phyloP scores from a whole-genome alignment of 2,888 invertebrate genomes.

The Ditylenchus weischeri region DNA sequence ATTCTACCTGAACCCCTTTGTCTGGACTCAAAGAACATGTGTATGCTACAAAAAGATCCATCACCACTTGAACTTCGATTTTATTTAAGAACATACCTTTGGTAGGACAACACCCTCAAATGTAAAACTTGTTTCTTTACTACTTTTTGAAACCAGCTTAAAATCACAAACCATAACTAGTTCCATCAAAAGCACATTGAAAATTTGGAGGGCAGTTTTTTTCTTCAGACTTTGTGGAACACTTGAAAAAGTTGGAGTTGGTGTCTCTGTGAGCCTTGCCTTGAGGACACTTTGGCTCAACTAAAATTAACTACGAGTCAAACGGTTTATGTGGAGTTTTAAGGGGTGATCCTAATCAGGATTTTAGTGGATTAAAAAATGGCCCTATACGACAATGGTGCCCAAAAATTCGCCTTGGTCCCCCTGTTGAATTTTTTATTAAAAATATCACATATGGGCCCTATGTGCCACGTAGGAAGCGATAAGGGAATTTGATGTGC shows the following conservation, averaged over 20 bases:
- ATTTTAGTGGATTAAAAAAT: constrained; percentile 17
- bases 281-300: constrained; percentile 53
- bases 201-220: constrained; percentile 49
- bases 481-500: too few relatives aligned
- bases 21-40: constrained; percentile 52
- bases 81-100: constrained; percentile 28
- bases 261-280: constrained; percentile 50
- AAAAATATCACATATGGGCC: too few relatives aligned
- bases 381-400: too few relatives aligned
- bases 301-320: constrained; percentile 31
- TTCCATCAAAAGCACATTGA: constrained; percentile 50
- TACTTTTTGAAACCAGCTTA: too few relatives aligned
- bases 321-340: not conserved
- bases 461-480: too few relatives aligned
- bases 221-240: constrained; percentile 38
- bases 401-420: too few relatives aligned
- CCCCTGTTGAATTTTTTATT: too few relatives aligned
- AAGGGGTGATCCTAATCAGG: not conserved
- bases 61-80: not conserved
- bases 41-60: constrained; percentile 39
- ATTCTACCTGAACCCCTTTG: constrained; percentile 40
- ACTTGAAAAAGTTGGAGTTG: constrained; percentile 46
- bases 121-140: too few relatives aligned
- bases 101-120: constrained; percentile 38
- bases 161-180: constrained; percentile 40